Evolutionary conservation across 2,797 vertebrate species (phyloP).

Genomic region (Chiropotes sagulatus): DNA sequence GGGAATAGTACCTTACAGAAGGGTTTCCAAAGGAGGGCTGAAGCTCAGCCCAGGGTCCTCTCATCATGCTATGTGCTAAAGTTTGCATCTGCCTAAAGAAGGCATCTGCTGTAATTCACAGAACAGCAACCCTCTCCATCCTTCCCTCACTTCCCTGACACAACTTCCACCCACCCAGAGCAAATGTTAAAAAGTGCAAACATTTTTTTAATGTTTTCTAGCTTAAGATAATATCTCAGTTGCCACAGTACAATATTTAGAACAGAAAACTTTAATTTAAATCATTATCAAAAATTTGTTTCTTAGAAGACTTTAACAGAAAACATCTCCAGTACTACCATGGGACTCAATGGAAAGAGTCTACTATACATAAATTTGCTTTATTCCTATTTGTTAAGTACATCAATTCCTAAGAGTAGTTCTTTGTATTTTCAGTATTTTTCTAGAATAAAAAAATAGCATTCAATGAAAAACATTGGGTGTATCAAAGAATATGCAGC

Average conservation of each 20-base stretch:
- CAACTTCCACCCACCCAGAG: background rate
- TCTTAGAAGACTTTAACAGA: background rate
- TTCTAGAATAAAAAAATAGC: background rate
- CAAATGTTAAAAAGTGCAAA: background rate
- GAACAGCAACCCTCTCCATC: background rate
- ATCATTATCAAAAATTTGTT: constrained; percentile 8
- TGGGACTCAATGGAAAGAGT: background rate
- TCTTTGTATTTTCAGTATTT: background rate
- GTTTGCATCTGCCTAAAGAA: background rate
- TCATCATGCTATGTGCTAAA: background rate
- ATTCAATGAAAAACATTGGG: background rate
- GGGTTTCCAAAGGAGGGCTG: background rate
- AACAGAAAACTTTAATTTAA: constrained; percentile 27
- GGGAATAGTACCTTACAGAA: background rate
- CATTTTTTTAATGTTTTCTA: constrained; percentile 4
- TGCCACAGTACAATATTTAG: background rate
- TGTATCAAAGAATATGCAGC: background rate
- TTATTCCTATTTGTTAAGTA: background rate
- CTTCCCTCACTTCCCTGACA: background rate
- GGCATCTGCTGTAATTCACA: background rate
- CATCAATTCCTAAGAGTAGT: background rate
- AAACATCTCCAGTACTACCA: background rate
- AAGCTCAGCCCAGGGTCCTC: background rate
- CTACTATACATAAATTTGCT: background rate
- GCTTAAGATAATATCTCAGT: background rate